Conservation (phyloP, 2,888 invertebrate species). For the Oxytorus armatus region DNA sequence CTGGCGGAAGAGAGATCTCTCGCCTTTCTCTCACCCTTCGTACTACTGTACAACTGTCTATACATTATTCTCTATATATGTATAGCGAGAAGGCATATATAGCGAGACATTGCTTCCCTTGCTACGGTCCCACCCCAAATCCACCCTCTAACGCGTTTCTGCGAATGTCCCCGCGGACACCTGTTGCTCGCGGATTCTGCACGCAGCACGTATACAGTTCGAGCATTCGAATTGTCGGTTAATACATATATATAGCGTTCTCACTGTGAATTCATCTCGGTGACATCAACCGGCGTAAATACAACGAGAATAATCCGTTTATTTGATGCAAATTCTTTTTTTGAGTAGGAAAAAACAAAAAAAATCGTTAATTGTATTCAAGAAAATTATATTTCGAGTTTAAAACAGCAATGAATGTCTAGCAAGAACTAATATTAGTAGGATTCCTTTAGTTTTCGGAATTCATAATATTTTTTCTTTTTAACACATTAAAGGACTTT, state of each 20-base stretch:
- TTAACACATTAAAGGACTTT: too few relatives aligned
- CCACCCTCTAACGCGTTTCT: slow-evolving; percentile 80
- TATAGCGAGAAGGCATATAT: slow-evolving; percentile 30
- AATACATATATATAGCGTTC: slow-evolving; percentile 14
- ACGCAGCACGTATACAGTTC: slow-evolving; percentile 41
- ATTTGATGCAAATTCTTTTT: not conserved
- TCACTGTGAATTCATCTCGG: slow-evolving; percentile 38
- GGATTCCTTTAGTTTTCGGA: too few relatives aligned
- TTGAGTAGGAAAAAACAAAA: not conserved
- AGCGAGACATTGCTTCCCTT: slow-evolving; percentile 59
- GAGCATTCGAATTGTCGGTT: slow-evolving; percentile 36
- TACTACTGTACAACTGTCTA: slow-evolving; percentile 70
- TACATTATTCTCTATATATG: slow-evolving; percentile 45
- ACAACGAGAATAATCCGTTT: not conserved
- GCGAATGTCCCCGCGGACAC: slow-evolving; percentile 84
- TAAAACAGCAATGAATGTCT: too few relatives aligned
- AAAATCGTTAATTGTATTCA: too few relatives aligned
- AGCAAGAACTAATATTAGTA: too few relatives aligned
- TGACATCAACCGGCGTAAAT: slow-evolving; percentile 43
- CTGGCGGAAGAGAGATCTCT: slow-evolving; percentile 68
- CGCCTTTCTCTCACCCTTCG: slow-evolving; percentile 70
- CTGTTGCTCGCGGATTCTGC: slow-evolving; percentile 79
- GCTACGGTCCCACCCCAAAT: slow-evolving; percentile 72
- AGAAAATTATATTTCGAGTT: too few relatives aligned
- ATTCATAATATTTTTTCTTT: too few relatives aligned